Evolutionary conservation across 1,140 invertebrate species (phyloP), one percentile per base, ranked within the genome.

Genomic region (Eurosta solidaginis): DNA sequence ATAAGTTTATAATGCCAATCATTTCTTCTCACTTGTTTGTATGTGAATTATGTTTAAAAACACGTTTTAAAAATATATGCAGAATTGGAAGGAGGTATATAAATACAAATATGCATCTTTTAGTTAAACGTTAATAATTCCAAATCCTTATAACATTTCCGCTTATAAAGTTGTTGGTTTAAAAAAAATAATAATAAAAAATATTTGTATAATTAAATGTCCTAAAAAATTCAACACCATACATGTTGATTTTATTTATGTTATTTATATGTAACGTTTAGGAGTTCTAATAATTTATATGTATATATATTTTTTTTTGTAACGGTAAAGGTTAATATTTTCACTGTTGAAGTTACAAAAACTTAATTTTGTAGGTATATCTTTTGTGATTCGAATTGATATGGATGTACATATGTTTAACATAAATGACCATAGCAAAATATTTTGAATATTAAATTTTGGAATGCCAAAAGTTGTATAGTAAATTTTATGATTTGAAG

Each of bases 31-130:
- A 85, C 83, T 83, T 81, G 79, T 80, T 77, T 83, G 83, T 82
- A 77, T 80, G 78, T 77, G 29, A 45, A 68, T 44, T 68, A 63
- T 73, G 42, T 45, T 20, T 74, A 79, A 45, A 74, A 74, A 74
- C n/a, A 80, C 80, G 80, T 78, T 59, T 80, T 80, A 80, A 82
- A 80, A 78, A 49, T 54, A 54, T 54, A 83, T 81, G 85, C 85
- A 86, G 85, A 86, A 86, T 83, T 86, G 85, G 85, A 86, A 86
- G 84, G 85, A 86, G 85, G 85, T 86, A 86, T 85, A 85, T 86
- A 74, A 6, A 44, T 40, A 40, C 29, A 77, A 77, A 77, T 74
- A 25, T 78, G 29, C 33, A 49, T 78, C 27, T 74, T 78, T 44
- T 36, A 74, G 63, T 45, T 73, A 50, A 78, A 40, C 27, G 4